Percentiles rank a stretch among this genome's conserved stretches.
phyloP scores from a whole-genome alignment of 2,888 invertebrate species.

The Acheta domesticus region DNA sequence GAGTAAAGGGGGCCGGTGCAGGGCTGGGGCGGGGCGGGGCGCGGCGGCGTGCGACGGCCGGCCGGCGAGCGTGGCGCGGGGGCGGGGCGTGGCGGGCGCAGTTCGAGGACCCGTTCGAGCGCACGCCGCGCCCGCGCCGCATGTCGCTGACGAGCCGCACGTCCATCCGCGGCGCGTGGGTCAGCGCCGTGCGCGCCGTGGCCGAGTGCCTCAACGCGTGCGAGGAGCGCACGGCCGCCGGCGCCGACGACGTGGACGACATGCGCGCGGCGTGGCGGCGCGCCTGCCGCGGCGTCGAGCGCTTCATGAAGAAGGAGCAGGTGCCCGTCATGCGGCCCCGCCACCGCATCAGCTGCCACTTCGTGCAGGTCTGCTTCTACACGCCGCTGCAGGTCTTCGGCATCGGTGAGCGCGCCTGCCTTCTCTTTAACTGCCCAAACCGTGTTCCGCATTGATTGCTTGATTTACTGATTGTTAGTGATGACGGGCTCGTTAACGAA shows the following conservation, averaged over 20 bases:
- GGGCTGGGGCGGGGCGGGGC: too few relatives aligned
- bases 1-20: too few relatives aligned
- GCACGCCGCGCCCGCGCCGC: neutral
- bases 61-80: too few relatives aligned
- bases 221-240: neutral
- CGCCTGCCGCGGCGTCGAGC: neutral
- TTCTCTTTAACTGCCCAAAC: too few relatives aligned
- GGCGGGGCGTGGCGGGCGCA: neutral
- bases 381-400: neutral
- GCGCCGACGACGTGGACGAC: neutral
- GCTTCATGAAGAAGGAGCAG: constrained; percentile 1
- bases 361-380: constrained; percentile 2
- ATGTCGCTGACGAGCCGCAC: neutral
- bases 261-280: neutral
- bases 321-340: neutral
- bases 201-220: neutral
- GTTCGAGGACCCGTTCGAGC: neutral
- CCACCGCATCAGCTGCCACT: neutral
- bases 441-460: too few relatives aligned
- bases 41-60: too few relatives aligned
- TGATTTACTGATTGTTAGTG: too few relatives aligned
- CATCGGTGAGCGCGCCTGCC: neutral
- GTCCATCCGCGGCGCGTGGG: neutral
- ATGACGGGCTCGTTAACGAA: too few relatives aligned
- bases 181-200: neutral